Evolutionary conservation across 2,113 vertebrate species (phyloP).

Genomic region (Ranitomeya imitator): DNA sequence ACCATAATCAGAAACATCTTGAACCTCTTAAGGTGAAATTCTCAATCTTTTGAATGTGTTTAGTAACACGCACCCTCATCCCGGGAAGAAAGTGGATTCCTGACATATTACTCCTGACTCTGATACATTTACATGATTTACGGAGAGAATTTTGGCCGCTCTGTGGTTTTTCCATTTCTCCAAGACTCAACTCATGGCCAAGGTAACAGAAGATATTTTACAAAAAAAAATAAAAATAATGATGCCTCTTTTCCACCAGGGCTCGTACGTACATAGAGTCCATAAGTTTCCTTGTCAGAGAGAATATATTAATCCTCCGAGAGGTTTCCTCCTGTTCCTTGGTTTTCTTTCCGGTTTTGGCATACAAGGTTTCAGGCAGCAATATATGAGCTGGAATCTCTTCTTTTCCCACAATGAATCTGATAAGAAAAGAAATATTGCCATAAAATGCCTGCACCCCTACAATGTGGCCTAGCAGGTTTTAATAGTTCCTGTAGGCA

Average conservation of each 20-base stretch:
- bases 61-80: neutral
- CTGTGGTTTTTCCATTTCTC: neutral
- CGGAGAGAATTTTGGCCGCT: neutral
- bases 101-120: neutral
- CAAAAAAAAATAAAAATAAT: neutral
- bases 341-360: slow-evolving; percentile 70
- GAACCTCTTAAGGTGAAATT: neutral
- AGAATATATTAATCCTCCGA: slow-evolving; percentile 70
- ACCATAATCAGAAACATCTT: slow-evolving; percentile 1
- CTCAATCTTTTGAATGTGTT: slow-evolving; percentile 9
- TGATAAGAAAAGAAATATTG: slow-evolving; percentile 63
- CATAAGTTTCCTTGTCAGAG: slow-evolving; percentile 79
- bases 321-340: slow-evolving; percentile 64
- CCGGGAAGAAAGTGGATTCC: neutral
- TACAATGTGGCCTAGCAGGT: no score
- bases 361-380: slow-evolving; percentile 71
- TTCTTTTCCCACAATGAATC: slow-evolving; percentile 95
- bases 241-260: neutral
- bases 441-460: no score
- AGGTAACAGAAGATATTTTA: neutral
- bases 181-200: neutral
- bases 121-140: slow-evolving; percentile 23
- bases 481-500: no score
- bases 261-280: slow-evolving; percentile 84
- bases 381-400: slow-evolving; percentile 89